Conservation (phyloP, 2,888 invertebrate genomes). For the Lasius platythorax region DNA sequence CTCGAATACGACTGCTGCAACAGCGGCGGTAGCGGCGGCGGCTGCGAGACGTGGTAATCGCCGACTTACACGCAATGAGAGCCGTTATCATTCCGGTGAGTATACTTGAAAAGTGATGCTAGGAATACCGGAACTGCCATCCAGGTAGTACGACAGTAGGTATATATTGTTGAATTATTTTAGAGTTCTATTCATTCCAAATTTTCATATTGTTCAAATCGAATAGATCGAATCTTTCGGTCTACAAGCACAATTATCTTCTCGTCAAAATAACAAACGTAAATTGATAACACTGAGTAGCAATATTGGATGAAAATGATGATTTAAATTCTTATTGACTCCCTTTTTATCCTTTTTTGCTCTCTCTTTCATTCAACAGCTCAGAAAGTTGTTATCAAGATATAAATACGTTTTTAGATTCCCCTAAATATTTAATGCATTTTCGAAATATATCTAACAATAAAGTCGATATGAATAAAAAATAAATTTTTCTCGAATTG, state of each 20-base stretch:
- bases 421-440: background rate
- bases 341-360: background rate
- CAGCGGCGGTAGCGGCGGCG: slow-evolving; percentile 60
- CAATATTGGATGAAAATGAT: background rate
- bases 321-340: background rate
- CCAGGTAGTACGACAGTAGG: slow-evolving; percentile 3
- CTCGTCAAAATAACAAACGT: background rate
- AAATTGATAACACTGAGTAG: too few species aligned
- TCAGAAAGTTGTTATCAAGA: background rate
- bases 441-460: background rate
- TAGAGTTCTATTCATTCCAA: background rate
- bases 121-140: background rate
- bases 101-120: slow-evolving; percentile 74
- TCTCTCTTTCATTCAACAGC: background rate
- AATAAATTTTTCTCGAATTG: background rate
- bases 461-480: background rate
- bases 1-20: slow-evolving; percentile 81
- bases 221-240: background rate
- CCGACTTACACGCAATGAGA: slow-evolving; percentile 96
- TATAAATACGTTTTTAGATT: background rate
- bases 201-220: background rate
- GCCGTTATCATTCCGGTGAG: slow-evolving; percentile 98
- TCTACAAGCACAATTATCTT: background rate
- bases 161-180: background rate
- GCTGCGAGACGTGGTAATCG: slow-evolving; percentile 93